Evolutionary conservation across 2,888 invertebrate genomes (phyloP), one percentile per base, ranked within the genome.

Genomic region (Deroplatys truncata): DNA sequence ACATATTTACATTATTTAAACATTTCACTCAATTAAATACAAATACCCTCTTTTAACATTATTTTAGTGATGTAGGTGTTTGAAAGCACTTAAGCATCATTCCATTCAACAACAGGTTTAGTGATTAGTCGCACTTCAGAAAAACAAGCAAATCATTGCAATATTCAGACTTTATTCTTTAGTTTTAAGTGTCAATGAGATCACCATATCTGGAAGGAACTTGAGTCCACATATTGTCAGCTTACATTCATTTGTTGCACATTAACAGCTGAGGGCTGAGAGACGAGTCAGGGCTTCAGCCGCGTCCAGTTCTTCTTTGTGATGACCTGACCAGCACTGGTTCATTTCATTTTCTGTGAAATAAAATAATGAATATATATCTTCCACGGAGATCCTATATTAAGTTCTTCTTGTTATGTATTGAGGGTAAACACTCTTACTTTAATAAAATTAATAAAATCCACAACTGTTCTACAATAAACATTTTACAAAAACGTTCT

Each of bases 221-320:
- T 72, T 15, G 56, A 72, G 56, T 72, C 56, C 56, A 72, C 56
- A 16, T 72, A 20, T 20, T 4, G 20, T 72, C 4, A 72, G 25
- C 16, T 72, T 20, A 25, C 56, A 72, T 72, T 20, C 56, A 20
- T 16, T 72, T 72, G 20, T 72, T 20, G 4, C 56, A 72, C 56
- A 20, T 16, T 16, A 72, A 72, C 56, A 72, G 25, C 56, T 72
- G 56, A 89, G 93, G 92, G 92, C 93, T 2, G 96, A 96, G 90
- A 97, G 93, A 88, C 95, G 95, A 1, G 97, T 96, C 13, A 97
- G 93, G 0, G 97, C 96, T 91, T 97, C 96, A 0, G 97, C 97
- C 0, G 97, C 97, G 92, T 97, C 97, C 31, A 97, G 94, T 92
- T 97, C 97, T 92, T 97, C 96, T 91, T 95, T 95, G 89, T 96